Evolutionary conservation across 2,888 invertebrate species (phyloP), one percentile per base, ranked within the genome.

Genomic region (Archips xylosteana): DNA sequence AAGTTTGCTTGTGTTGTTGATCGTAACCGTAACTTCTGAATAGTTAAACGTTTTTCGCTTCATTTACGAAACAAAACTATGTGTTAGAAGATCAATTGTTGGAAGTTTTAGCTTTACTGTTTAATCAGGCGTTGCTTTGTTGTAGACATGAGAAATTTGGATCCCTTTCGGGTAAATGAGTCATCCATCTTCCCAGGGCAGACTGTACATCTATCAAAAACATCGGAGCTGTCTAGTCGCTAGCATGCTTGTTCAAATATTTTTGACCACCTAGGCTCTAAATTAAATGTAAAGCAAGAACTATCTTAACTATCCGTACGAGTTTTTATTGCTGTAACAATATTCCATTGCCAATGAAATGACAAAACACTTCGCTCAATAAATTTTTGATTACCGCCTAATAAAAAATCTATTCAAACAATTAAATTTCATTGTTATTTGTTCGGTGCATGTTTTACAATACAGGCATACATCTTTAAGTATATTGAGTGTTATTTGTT

Each of bases 351-450:
- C 34, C 59, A 60, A 57, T 64, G 9, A 68, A 60, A 57, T 64
- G 9, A 68, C 36, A 67, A 64, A 70, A 59, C 60, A 60, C 42
- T 32, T 23, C 47, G 10, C 42, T 45, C 65, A 65, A 69, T 71
- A 57, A 66, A 39, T 45, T 74, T 65, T 61, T 74, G 63, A 76
- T 76, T 51, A 23, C n/a, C 3, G 34, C 42, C 65, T 64, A 75
- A 76, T 76, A 76, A 74, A 76, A 75, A 69, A 66, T 8, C 71
- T 45, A 76, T 76, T 67, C 54, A 69, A 61, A 57, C 68, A 76
- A 76, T 74, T 57, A 74, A 74, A 57, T 65, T 49, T 39, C 49
- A 74, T 69, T 74, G 64, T 42, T 69, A 12, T 3, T 12, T 32
- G 3, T 15, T 54, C 39, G 39, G 36, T 23, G 59, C 23, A 51